A percentile compares a stretch with the other conserved stretches of the same genome.
Evolutionary conservation across 2,113 vertebrate genomes (phyloP).

Genomic region (Orycteropus afer): DNA sequence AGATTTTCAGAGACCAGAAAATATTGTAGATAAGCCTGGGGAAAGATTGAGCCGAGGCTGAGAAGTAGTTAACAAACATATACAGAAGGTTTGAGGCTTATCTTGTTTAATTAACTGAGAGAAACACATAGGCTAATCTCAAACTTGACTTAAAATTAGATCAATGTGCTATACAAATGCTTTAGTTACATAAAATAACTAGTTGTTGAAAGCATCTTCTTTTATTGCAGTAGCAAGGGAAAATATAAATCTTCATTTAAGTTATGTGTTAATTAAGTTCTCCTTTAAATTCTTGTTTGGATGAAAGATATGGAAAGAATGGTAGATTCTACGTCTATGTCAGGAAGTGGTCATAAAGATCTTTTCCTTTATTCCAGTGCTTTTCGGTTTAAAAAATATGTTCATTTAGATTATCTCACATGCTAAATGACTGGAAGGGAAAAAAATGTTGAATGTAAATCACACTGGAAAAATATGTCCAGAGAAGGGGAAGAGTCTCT

Average conservation of each 20-base stretch:
- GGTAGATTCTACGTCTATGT: neutral
- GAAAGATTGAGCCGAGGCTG: neutral
- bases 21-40: neutral
- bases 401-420: neutral
- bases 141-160: conserved; percentile 17
- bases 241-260: conserved; percentile 7
- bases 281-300: neutral
- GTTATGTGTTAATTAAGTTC: neutral
- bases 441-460: neutral
- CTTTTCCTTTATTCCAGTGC: neutral
- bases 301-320: neutral
- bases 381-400: neutral
- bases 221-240: neutral
- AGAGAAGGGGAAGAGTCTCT: neutral
- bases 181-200: neutral
- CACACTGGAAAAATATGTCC: conserved; percentile 6
- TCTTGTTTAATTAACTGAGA: neutral
- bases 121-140: neutral
- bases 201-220: conserved; percentile 21
- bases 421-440: neutral
- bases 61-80: neutral
- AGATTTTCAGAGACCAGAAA: neutral
- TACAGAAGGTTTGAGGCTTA: neutral
- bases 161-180: neutral
- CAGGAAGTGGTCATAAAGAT: neutral